These are phyloP conservation scores for Folsomia manolachei DNA, from an alignment of 2,888 invertebrate species.

Conservation along the genomic window DNA sequence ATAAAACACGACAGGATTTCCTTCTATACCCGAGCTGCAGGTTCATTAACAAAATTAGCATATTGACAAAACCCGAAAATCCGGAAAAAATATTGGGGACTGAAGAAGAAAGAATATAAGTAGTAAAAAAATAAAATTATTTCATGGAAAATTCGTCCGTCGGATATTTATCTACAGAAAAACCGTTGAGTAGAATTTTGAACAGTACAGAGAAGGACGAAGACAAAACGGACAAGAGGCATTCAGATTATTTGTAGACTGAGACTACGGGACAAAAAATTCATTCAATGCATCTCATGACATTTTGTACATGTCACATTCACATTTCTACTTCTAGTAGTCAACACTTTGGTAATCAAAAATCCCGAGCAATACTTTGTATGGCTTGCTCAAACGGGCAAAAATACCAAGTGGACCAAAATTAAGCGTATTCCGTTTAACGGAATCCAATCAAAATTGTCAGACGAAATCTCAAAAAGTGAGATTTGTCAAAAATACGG, in stretches of 20 bases:
- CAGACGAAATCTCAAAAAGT: not conserved
- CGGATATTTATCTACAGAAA: not conserved
- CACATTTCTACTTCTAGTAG: not conserved
- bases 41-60: constrained; percentile 14
- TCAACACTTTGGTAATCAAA: not conserved
- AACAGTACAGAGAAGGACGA: constrained; percentile 9
- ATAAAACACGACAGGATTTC: constrained; percentile 93
- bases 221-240: constrained; percentile 19
- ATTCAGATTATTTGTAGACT: constrained; percentile 2
- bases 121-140: too few species aligned
- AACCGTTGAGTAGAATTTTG: not conserved
- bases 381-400: not conserved
- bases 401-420: not conserved
- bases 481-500: not conserved
- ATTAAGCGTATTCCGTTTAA: not conserved
- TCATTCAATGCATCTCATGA: not conserved
- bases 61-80: not conserved
- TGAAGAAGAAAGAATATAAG: too few species aligned
- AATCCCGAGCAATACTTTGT: too few species aligned
- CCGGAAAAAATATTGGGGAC: not conserved
- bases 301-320: not conserved
- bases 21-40: constrained; percentile 88
- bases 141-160: constrained; percentile 1
- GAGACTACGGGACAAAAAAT: not conserved
- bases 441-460: not conserved